A percentile compares a stretch with the other conserved stretches of the same genome.
These are phyloP conservation scores for Tipula confusa DNA, from an alignment of 2,888 invertebrate species.

Conservation along the genomic window DNA sequence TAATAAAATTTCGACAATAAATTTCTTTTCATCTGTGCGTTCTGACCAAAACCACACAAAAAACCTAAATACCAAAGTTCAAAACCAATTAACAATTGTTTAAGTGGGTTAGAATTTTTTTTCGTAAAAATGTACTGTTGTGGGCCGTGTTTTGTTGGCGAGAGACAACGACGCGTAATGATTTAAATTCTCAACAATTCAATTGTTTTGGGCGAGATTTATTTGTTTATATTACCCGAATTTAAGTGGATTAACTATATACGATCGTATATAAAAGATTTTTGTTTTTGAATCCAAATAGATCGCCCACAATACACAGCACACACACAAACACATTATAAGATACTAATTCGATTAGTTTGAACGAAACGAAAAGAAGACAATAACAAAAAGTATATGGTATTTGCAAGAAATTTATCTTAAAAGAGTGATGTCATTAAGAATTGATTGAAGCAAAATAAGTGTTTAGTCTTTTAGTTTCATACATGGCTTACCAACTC, in stretches of 20 bases:
- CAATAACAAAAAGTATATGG: not conserved
- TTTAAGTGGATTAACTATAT: not conserved
- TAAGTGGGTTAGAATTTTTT: not conserved
- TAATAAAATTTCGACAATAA: not conserved
- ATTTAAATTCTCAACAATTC: not conserved
- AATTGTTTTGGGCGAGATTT: not conserved
- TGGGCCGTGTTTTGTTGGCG: not conserved
- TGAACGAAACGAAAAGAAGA: not conserved
- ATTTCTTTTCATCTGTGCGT: not conserved
- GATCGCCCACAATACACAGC: not conserved
- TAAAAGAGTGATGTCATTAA: not conserved
- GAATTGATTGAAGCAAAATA: not conserved
- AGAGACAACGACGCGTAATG: not conserved
- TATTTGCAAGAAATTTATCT: not conserved
- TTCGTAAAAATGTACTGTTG: not conserved
- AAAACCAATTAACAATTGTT: not conserved
- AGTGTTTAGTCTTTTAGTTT: not conserved
- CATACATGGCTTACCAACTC: not conserved
- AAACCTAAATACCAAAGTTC: not conserved
- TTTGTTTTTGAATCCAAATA: not conserved
- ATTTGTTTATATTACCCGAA: not conserved
- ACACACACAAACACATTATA: too few relatives aligned
- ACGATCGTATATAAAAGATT: not conserved
- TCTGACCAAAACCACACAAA: not conserved
- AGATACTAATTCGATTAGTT: not conserved